Evolutionary conservation across 1,140 invertebrate species (phyloP).

Genomic region (Saccostrea echinata): DNA sequence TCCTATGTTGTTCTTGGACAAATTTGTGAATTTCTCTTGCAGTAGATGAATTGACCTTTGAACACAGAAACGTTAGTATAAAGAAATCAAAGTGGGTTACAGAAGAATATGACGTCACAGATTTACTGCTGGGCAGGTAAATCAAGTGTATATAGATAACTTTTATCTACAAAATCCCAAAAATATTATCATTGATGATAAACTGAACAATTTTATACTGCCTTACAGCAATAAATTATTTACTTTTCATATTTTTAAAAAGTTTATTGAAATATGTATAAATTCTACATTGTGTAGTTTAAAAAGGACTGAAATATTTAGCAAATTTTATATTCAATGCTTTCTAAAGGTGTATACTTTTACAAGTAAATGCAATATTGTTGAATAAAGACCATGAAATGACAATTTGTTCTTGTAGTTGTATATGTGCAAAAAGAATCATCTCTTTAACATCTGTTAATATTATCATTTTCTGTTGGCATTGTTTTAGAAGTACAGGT

Average conservation of each 20-base stretch:
- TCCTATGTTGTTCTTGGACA: background rate
- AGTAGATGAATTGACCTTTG: slow-evolving; percentile 76
- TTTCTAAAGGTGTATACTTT: too few species aligned
- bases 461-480: too few species aligned
- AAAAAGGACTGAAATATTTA: too few species aligned
- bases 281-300: too few species aligned
- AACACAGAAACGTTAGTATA: slow-evolving; percentile 76
- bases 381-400: too few species aligned
- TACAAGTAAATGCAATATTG: too few species aligned
- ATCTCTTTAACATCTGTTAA: too few species aligned
- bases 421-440: too few species aligned
- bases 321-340: too few species aligned
- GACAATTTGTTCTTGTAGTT: too few species aligned
- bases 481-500: too few species aligned
- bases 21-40: background rate
- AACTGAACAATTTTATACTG: background rate
- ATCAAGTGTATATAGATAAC: slow-evolving; percentile 51
- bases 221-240: background rate
- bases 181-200: background rate
- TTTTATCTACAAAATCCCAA: background rate
- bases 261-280: too few species aligned
- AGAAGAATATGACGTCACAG: slow-evolving; percentile 79
- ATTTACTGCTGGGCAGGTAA: slow-evolving; percentile 80
- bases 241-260: background rate
- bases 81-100: slow-evolving; percentile 80